Conservation (phyloP, 2,113 vertebrate genomes). For the Columbina picui region DNA sequence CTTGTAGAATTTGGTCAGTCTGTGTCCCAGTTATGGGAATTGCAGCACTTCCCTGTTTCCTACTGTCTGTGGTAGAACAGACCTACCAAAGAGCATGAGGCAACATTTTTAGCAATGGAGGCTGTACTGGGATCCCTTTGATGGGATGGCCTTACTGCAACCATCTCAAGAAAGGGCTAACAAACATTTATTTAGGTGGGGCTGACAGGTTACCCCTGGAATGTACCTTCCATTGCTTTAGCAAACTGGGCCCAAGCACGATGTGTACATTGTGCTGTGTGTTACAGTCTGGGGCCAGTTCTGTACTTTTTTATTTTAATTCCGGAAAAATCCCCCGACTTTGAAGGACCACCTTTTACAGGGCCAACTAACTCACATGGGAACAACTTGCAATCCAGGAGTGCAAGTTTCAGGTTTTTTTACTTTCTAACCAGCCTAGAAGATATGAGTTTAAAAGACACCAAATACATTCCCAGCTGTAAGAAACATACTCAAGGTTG, state of each 20-base stretch:
- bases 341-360: background rate
- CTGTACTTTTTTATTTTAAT: background rate
- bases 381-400: background rate
- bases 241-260: background rate
- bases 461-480: background rate
- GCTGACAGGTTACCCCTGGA: background rate
- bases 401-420: fast-evolving
- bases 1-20: background rate
- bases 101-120: background rate
- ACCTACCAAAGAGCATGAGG: background rate
- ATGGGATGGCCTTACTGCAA: background rate
- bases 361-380: background rate
- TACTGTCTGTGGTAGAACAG: background rate
- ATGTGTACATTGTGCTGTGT: background rate
- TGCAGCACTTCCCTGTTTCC: fast-evolving
- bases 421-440: background rate
- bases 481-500: background rate
- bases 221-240: background rate
- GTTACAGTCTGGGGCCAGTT: fast-evolving
- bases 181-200: background rate
- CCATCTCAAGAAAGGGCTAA: background rate
- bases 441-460: background rate
- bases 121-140: background rate
- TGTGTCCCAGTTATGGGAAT: background rate
- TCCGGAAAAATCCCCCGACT: background rate